Percentiles rank a stretch among this genome's conserved stretches.
Conservation (phyloP, 2,113 vertebrate genomes). For the Tamias sibiricus region DNA sequence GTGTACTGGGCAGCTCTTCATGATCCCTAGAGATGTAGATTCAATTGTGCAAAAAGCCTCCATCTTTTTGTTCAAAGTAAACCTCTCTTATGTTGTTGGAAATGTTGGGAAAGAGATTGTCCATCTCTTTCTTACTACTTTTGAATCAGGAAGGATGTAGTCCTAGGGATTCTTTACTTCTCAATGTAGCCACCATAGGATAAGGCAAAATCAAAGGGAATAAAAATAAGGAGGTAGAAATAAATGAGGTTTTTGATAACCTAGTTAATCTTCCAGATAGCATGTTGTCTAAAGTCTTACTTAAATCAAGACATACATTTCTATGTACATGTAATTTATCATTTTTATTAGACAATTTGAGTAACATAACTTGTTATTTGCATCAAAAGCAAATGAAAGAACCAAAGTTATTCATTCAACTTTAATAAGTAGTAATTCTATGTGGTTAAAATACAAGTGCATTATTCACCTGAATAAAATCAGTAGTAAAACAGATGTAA, state of each 20-base stretch:
- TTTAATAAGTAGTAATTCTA: not conserved
- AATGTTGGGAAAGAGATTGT: not conserved
- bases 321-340: not conserved
- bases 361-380: not conserved
- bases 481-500: not conserved
- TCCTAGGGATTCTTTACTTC: not conserved
- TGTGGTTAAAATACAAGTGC: not conserved
- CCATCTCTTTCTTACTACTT: not conserved
- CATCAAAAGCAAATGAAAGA: not conserved
- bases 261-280: not conserved
- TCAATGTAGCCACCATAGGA: not conserved
- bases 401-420: not conserved
- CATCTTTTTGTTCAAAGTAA: not conserved
- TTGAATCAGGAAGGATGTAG: not conserved
- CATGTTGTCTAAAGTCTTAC: not conserved
- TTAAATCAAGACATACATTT: not conserved
- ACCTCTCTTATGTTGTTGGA: not conserved
- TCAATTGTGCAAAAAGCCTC: not conserved
- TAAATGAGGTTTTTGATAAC: not conserved
- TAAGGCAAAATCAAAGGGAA: not conserved
- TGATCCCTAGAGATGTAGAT: not conserved
- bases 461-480: not conserved
- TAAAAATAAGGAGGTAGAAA: not conserved
- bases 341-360: not conserved
- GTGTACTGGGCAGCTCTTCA: not conserved